Base-by-base conservation (phyloP, 2,888 invertebrate species). In the Ellobium chinense region DNA sequence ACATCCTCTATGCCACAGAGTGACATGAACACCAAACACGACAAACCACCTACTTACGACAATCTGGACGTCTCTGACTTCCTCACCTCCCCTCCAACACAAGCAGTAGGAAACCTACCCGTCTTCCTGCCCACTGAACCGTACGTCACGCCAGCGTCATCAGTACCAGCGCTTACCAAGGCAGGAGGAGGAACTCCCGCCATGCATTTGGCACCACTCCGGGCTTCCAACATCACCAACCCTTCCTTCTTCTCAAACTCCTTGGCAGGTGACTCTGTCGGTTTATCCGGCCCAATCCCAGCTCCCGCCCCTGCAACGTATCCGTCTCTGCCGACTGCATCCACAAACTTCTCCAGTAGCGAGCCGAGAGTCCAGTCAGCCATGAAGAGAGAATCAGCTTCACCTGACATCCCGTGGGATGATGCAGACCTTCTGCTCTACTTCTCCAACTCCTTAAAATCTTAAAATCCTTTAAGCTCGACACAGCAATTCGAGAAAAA, bases 351-450 rank as follows among this genome's bases (percentile, higher is more conserved):
- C 46, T 46, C 46, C 18, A 18, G 18, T 7, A 46, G 46, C 46
- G 18, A 46, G 46, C 46, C 46, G 18, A 18, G 18, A 18, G 18
- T 7, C 46, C 7, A 46, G 46, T 18, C 46, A 46, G 4, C 63
- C 24, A 29, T 27, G 63, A 63, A 3, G 29, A 18, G 14, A 18
- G 29, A n/a, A n/a, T 63, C 63, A 4, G 18, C 63, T 29, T 21
- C n/a, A 7, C 27, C 63, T 18, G 63, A 27, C 63, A 29, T 63
- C 63, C 63, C 63, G 18, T 63, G 63, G 63, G 63, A 63, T 63
- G 63, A 63, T 63, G 63, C 24, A 5, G 63, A 63, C 18, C 63
- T 63, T 7, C 63, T 63, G 2, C 63, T 63, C 31, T 63, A 63
- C 27, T 63, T 63, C 63, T 63, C 63, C n/a, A 12, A 63, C 27